phyloP scores from a whole-genome alignment of 2,113 vertebrate species.

The Centrocercus urophasianus region DNA sequence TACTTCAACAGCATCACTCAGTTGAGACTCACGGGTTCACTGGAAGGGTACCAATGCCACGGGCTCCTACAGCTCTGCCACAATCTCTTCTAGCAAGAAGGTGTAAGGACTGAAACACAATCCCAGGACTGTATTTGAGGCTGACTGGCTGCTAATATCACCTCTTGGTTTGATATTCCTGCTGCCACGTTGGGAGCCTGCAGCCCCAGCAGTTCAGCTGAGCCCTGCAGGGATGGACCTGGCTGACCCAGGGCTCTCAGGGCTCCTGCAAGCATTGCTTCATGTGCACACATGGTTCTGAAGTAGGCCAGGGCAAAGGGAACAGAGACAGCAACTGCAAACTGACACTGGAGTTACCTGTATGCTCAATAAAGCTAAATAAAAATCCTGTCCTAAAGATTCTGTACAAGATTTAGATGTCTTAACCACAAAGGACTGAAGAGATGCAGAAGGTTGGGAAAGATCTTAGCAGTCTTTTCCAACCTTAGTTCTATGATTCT shows the following conservation, averaged over 20 bases:
- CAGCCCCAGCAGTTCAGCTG: background rate
- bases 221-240: background rate
- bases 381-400: background rate
- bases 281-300: accelerated
- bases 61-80: background rate
- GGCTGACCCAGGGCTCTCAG: background rate
- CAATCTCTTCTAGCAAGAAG: accelerated
- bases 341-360: background rate
- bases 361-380: background rate
- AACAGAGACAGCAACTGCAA: background rate
- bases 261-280: background rate
- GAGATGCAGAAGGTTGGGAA: background rate
- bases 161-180: background rate
- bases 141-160: background rate
- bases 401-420: background rate
- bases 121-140: background rate
- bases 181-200: background rate
- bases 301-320: background rate
- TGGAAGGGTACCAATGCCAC: background rate
- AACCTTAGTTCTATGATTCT: too few species aligned
- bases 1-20: background rate
- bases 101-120: background rate
- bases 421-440: background rate
- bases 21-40: background rate
- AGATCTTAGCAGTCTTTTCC: too few species aligned